Percentiles rank a stretch among this genome's conserved stretches.
These are phyloP conservation scores for Vultur gryphus DNA, from an alignment of 2,797 vertebrate species.

Conservation along the genomic window DNA sequence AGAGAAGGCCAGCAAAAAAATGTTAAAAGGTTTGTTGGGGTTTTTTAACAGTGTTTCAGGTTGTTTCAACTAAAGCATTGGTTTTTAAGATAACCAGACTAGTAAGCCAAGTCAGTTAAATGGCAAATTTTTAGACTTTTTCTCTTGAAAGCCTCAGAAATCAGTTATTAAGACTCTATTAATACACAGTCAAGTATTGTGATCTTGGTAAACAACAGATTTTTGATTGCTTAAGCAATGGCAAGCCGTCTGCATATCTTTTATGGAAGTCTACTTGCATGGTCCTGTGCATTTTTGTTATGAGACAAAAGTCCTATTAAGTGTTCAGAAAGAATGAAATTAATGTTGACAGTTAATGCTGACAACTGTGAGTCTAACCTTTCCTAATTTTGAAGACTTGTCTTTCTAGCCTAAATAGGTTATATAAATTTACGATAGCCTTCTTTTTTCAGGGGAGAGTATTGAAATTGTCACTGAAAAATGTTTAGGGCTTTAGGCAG, in stretches of 20 bases:
- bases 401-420: not conserved
- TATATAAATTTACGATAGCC: not conserved
- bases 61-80: not conserved
- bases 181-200: not conserved
- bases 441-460: too few species aligned
- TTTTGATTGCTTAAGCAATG: not conserved
- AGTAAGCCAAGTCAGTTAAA: not conserved
- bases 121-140: not conserved
- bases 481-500: not conserved
- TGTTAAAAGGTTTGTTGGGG: rapidly evolving
- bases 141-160: not conserved
- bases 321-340: not conserved
- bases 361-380: not conserved
- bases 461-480: not conserved
- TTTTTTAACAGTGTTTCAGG: not conserved
- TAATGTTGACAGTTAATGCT: not conserved
- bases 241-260: not conserved
- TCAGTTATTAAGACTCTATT: not conserved
- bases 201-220: not conserved
- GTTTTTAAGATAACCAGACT: not conserved
- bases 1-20: not conserved
- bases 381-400: not conserved
- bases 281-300: not conserved
- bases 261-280: not conserved
- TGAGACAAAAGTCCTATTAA: not conserved